A percentile compares a stretch with the other conserved stretches of the same genome.
Conservation (phyloP, 2,888 invertebrate genomes). For the Netelia virgata region DNA sequence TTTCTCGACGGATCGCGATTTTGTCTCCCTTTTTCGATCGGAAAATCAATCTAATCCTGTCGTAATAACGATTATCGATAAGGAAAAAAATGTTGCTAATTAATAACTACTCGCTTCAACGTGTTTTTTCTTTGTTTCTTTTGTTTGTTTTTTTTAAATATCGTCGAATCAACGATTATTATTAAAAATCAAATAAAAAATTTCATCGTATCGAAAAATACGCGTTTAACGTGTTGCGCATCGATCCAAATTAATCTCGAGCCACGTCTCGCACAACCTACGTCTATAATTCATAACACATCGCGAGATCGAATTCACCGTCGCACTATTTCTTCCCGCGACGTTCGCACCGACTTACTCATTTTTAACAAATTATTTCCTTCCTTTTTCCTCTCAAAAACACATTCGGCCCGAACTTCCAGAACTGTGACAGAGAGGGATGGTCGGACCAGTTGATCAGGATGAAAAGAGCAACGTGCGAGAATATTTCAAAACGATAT, state of each 20-base stretch:
- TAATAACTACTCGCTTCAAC: too few relatives aligned
- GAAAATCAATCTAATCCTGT: background rate
- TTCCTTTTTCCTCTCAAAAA: background rate
- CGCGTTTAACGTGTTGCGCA: background rate
- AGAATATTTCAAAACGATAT: too few relatives aligned
- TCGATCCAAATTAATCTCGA: background rate
- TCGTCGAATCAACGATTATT: too few relatives aligned
- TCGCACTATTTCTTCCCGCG: constrained; percentile 26
- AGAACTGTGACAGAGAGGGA: background rate
- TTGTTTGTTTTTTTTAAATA: too few relatives aligned
- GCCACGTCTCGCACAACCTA: constrained; percentile 23
- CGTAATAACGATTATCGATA: too few relatives aligned
- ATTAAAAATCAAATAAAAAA: background rate
- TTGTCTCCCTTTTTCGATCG: background rate
- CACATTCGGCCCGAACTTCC: constrained; percentile 14
- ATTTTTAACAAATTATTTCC: background rate
- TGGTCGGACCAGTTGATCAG: constrained; percentile 4
- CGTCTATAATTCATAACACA: background rate
- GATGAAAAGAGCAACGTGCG: background rate
- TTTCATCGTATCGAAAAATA: background rate
- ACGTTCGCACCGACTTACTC: constrained; percentile 2
- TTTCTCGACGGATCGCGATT: background rate
- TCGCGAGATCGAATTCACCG: constrained; percentile 30
- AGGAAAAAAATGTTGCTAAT: too few relatives aligned
- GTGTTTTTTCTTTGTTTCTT: too few relatives aligned